Evolutionary conservation across 2,113 vertebrate genomes (phyloP).

Genomic region (Paratilapia polleni): DNA sequence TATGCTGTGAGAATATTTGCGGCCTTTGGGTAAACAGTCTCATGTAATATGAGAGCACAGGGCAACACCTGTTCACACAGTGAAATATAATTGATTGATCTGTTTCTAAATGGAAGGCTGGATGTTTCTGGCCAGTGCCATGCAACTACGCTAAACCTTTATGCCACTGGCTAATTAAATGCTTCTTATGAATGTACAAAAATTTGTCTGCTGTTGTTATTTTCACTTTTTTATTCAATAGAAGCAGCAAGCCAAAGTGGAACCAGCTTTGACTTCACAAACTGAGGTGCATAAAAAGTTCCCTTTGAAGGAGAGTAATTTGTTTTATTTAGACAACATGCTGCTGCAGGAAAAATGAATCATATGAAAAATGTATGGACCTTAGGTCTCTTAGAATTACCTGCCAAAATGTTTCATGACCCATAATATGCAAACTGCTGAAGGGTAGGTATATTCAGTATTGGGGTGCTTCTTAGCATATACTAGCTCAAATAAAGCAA

Average conservation of each 20-base stretch:
- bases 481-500: slow-evolving; percentile 30
- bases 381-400: slow-evolving; percentile 77
- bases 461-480: slow-evolving; percentile 47
- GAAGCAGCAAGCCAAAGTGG: background rate
- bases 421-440: slow-evolving; percentile 75
- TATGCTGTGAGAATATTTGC: background rate
- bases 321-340: slow-evolving; percentile 71
- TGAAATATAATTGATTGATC: background rate
- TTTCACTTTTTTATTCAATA: background rate
- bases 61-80: background rate
- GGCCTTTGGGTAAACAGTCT: background rate
- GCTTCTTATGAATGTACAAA: background rate
- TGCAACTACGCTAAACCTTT: background rate
- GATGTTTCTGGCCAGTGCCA: background rate
- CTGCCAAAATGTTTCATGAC: slow-evolving; percentile 80
- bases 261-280: slow-evolving; percentile 28
- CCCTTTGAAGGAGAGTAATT: slow-evolving; percentile 59
- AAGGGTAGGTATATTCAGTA: slow-evolving; percentile 54
- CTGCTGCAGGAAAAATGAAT: slow-evolving; percentile 73
- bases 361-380: slow-evolving; percentile 78
- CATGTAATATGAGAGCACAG: background rate
- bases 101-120: background rate
- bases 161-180: slow-evolving; percentile 7
- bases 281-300: slow-evolving; percentile 28
- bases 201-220: background rate